These are phyloP conservation scores for Vulpes ferrilata DNA, from an alignment of 2,113 vertebrate species.

Conservation along the genomic window DNA sequence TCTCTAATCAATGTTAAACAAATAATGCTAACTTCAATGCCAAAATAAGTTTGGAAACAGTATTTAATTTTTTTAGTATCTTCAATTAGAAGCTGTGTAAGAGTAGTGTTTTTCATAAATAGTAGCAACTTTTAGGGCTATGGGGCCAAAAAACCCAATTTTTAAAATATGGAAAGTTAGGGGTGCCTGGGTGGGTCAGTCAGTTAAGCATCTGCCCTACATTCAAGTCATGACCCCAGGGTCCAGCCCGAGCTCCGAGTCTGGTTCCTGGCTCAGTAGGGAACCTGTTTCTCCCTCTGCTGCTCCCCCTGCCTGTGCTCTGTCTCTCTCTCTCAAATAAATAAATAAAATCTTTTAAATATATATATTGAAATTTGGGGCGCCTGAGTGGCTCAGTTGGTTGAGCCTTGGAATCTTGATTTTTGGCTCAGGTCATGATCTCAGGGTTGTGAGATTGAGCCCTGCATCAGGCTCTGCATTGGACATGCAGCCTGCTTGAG, in stretches of 20 bases:
- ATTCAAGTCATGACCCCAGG: not conserved
- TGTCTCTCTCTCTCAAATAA: not conserved
- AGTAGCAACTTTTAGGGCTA: not conserved
- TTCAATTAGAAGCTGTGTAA: slow-evolving; percentile 34
- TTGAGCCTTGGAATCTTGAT: not conserved
- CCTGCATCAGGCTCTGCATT: not conserved
- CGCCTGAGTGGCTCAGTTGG: not conserved
- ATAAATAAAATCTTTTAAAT: not conserved
- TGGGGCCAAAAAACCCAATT: not conserved
- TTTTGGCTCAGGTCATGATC: not conserved
- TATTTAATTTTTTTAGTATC: slow-evolving; percentile 22
- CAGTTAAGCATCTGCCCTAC: not conserved
- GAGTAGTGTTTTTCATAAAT: not conserved
- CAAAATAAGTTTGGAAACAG: slow-evolving; percentile 54
- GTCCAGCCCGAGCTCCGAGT: not conserved
- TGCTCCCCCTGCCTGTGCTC: not conserved
- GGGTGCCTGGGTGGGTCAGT: not conserved
- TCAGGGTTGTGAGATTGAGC: not conserved
- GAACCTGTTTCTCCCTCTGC: not conserved
- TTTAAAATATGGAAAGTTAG: not conserved
- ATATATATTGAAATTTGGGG: not conserved
- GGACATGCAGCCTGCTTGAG: not conserved
- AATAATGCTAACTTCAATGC: slow-evolving; percentile 38
- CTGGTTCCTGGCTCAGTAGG: not conserved
- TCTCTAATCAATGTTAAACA: slow-evolving; percentile 36